phyloP scores from a whole-genome alignment of 2,113 vertebrate genomes.

The Anhinga rufa region DNA sequence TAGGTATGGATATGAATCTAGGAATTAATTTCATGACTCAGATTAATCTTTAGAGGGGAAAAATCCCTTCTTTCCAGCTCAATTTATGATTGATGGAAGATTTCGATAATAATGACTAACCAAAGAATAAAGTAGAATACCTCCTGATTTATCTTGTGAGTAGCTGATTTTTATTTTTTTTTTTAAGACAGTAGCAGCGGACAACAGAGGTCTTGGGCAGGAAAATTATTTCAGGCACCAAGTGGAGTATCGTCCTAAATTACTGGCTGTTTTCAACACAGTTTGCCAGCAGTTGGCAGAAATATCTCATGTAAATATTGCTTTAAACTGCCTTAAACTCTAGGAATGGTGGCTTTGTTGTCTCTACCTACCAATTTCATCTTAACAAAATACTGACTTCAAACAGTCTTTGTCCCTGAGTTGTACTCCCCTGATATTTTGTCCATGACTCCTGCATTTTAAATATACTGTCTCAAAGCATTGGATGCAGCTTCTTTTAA shows the following conservation, averaged over 20 bases:
- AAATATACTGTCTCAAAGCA: not conserved
- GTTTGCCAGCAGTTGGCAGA: not conserved
- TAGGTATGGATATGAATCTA: not conserved
- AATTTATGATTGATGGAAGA: not conserved
- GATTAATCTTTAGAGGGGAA: not conserved
- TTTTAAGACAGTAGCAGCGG: not conserved
- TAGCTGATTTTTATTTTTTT: not conserved
- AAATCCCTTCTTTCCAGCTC: not conserved
- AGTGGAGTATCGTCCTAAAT: not conserved
- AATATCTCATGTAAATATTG: not conserved
- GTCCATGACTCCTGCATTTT: not conserved
- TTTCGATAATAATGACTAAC: not conserved
- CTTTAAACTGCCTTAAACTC: conserved; percentile 7
- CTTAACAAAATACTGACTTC: conserved; percentile 23
- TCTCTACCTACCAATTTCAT: not conserved
- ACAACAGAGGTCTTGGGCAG: not conserved
- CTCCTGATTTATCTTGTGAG: not conserved
- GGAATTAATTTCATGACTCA: not conserved
- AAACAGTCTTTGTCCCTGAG: not conserved
- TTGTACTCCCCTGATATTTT: not conserved
- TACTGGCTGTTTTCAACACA: not conserved
- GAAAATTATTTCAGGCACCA: not conserved
- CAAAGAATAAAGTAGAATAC: not conserved
- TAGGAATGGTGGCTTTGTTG: not conserved
- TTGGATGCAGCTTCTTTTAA: not conserved